These are phyloP conservation scores for Otolemur garnettii DNA, from an alignment of 2,113 vertebrate genomes.

Conservation along the genomic window DNA sequence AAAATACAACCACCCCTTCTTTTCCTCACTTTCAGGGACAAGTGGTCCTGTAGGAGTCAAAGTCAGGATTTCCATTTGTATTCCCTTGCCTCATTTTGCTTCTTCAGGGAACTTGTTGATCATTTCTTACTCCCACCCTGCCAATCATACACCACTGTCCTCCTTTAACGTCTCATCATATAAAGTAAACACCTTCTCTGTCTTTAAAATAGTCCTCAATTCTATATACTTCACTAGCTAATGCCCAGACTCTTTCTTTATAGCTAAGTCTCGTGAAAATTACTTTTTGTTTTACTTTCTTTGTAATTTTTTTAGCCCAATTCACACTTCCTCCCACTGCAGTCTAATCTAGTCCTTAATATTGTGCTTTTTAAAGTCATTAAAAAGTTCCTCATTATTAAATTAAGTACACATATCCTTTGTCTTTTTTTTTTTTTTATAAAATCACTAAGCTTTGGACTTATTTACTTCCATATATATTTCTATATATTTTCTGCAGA, in stretches of 20 bases:
- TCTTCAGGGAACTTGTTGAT: not conserved
- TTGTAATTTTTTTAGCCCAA: slow-evolving; percentile 25
- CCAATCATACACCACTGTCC: not conserved
- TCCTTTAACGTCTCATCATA: not conserved
- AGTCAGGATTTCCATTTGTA: not conserved
- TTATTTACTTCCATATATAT: not conserved
- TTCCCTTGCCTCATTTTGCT: not conserved
- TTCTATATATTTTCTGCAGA: not conserved
- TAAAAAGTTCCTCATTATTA: not conserved
- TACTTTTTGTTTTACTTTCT: slow-evolving; percentile 3
- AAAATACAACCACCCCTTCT: not conserved
- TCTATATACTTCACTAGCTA: not conserved
- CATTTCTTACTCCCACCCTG: not conserved
- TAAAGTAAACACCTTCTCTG: not conserved
- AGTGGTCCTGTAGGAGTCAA: not conserved
- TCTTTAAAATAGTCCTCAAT: not conserved
- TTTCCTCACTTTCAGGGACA: not conserved
- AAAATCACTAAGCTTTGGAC: not conserved
- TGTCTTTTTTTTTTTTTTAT: not conserved
- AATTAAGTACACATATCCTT: not conserved
- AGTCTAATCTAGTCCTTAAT: not conserved
- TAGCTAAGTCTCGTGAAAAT: not conserved
- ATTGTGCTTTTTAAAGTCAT: not conserved
- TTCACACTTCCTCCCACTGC: not conserved
- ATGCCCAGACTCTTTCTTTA: not conserved